Base-by-base conservation (phyloP, 2,113 vertebrate genomes). In the Desmodus rotundus region DNA sequence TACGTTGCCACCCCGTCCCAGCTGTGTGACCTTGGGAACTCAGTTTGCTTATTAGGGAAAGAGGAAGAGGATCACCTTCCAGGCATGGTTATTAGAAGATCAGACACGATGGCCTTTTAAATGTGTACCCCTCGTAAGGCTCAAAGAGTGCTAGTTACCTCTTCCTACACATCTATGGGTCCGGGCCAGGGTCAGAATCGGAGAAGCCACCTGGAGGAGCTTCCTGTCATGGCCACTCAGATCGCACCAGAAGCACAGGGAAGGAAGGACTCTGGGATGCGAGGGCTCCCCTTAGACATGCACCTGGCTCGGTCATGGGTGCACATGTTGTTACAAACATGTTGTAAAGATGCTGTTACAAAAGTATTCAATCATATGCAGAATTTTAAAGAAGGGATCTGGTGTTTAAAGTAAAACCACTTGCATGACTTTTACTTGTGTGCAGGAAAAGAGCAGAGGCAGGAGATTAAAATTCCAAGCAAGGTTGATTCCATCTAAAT, bases 401-500 rank as follows among this genome's bases (percentile, higher is more conserved):
- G 20, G 13, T 43, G 28, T 28, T 73, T 82, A 73, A 80, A 70
- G 31, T 76, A 85, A 58, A 33, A 67, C 67, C 16, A 94, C 3
- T 45, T 81, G 6, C 2, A 80, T 74, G 50, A 61, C n/a, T 20
- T 63, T 63, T 22, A 58, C 61, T 52, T 77, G 14, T 38, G 5
- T 61, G 22, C 5, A 78, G 33, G 17, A 68, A 87, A 88, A 56
- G 28, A 63, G 26, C 26, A 67, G 28, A 0, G 12, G 56, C 5
- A 50, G 67, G 20, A 65, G 94, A 86, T 56, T 22, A 65, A 93
- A 61, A 28, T 31, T 70, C 17, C 73, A 76, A 36, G 65, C 83
- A 91, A 63, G 36, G 72, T 63, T 92, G 36, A 76, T 56, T 77
- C 24, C 33, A 94, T 56, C n/a, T 81, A 33, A 70, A 81, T 76